Evolutionary conservation across 2,797 vertebrate species (phyloP), one percentile per base, ranked within the genome.

Genomic region (Onychomys torridus): DNA sequence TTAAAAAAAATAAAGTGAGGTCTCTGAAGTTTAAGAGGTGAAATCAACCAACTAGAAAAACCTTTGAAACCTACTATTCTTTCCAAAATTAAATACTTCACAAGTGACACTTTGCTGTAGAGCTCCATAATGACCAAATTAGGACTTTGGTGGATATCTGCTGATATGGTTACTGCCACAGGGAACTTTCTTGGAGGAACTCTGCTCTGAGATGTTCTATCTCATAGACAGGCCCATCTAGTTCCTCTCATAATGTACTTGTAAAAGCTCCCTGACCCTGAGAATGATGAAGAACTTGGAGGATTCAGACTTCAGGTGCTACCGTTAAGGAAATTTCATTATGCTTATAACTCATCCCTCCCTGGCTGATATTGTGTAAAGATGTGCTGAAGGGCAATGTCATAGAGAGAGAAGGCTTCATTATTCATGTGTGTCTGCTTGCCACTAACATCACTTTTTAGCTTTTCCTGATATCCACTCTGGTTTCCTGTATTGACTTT

Each of bases 121-220:
- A 67, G 27, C 23, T 67, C 73, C 11, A 90, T 40, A 11, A 49
- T 75, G 16, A 67, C 43, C 23, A 16, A 32, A 25, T 52, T 40
- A 34, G 11, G 32, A 16, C 7, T 89, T 57, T 5, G 12, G 6
- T 1, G 21, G 23, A 34, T 5, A 7, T 5, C 78, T 59, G 40
- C 37, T 61, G 78, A 73, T 57, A 40, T 65, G 21, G 32, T 10
- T 84, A 17, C 43, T 16, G 9, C 40, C n/a, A 88, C 5, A 10
- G 16, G 12, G 14, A 19, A 92, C 97, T 89, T 0, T 79, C 94
- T 98, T 99, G 93, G 98, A 99, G 96, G 99, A 89, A 96, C 99
- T 99, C 94, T 99, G 98, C 98, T 99, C 99, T 83, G 99, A 29
- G 98, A 98, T 98, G 98, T 98, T 97, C 92, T 98, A 96, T 98